Conservation (phyloP, 2,888 invertebrate species). For the Halictus ligatus region DNA sequence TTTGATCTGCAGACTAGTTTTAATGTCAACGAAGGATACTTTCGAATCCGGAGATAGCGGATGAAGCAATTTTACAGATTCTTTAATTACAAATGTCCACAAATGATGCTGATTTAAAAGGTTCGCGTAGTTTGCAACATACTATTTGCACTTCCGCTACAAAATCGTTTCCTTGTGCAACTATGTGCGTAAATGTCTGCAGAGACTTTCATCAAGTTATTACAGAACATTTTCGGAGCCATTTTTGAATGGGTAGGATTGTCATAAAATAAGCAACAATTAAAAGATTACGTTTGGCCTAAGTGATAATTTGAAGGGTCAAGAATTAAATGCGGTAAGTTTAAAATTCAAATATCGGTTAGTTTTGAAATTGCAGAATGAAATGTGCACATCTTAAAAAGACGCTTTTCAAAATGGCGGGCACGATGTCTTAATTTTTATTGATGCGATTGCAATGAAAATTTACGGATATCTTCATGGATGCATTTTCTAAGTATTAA, state of each 20-base stretch:
- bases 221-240: not conserved
- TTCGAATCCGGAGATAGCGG: constrained; percentile 4
- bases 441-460: too few relatives aligned
- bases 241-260: not conserved
- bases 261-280: too few relatives aligned
- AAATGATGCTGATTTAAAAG: not conserved
- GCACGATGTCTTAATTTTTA: too few relatives aligned
- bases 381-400: too few relatives aligned
- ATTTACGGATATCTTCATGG: too few relatives aligned
- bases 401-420: too few relatives aligned
- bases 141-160: not conserved
- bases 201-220: not conserved
- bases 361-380: too few relatives aligned
- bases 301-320: too few relatives aligned
- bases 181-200: not conserved
- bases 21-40: not conserved
- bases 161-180: constrained; percentile 4
- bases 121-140: not conserved
- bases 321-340: too few relatives aligned
- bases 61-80: not conserved
- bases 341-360: too few relatives aligned
- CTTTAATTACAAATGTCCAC: not conserved
- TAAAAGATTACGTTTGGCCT: too few relatives aligned
- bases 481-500: too few relatives aligned
- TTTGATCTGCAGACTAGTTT: not conserved